Conservation (phyloP, 2,113 vertebrate species). For the Podarcis cretensis region DNA sequence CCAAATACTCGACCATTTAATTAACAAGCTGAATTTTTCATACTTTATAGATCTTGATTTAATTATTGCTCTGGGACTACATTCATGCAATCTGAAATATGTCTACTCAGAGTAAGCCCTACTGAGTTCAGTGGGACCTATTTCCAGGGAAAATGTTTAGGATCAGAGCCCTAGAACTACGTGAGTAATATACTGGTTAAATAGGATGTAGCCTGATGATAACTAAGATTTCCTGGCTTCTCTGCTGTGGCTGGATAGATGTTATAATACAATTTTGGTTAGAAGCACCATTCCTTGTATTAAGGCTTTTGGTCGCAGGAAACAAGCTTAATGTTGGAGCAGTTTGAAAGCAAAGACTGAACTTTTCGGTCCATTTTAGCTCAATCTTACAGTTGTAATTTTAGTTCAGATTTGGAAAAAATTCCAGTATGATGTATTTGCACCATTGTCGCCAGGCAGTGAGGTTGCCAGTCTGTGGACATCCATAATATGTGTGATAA, state of each 20-base stretch:
- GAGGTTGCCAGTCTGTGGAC: slow-evolving; percentile 27
- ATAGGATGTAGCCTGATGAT: background rate
- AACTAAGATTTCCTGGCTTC: background rate
- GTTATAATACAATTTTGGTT: slow-evolving; percentile 30
- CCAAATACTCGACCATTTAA: background rate
- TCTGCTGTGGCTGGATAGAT: background rate
- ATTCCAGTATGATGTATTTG: slow-evolving; percentile 33
- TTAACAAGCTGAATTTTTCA: background rate
- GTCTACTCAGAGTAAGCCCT: background rate
- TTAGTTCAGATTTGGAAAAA: slow-evolving; percentile 21
- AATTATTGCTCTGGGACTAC: background rate
- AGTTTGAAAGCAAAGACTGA: slow-evolving; percentile 43
- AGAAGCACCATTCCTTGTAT: slow-evolving; percentile 35
- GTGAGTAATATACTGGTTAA: background rate
- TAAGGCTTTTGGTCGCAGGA: slow-evolving; percentile 40
- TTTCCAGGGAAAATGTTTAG: background rate
- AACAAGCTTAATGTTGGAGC: slow-evolving; percentile 28
- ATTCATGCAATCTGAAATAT: background rate
- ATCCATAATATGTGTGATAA: slow-evolving; percentile 17
- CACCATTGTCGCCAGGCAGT: background rate
- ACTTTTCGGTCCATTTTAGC: slow-evolving; percentile 48
- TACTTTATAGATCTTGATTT: background rate
- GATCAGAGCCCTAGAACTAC: background rate
- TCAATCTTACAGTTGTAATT: slow-evolving; percentile 39
- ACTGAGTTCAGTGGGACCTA: background rate